A percentile compares a stretch with the other conserved stretches of the same genome.
Evolutionary conservation across 2,888 invertebrate species (phyloP).

Genomic region (Keiferia lycopersicella): DNA sequence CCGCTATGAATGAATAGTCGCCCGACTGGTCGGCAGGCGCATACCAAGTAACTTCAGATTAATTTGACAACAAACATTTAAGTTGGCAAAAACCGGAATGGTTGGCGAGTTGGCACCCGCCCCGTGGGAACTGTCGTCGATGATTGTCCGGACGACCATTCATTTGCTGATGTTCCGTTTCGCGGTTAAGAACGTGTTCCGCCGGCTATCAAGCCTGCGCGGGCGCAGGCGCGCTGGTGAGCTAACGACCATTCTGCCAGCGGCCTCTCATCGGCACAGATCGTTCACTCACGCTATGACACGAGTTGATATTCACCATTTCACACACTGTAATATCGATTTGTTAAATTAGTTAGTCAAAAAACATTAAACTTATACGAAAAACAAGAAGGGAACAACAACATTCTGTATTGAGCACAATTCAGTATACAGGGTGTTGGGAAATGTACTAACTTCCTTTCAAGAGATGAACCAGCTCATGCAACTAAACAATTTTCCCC

Average conservation of each 20-base stretch:
- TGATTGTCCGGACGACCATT: constrained; percentile 46
- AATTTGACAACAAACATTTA: constrained; percentile 80
- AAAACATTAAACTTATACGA: too few species aligned
- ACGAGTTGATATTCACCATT: constrained; percentile 2
- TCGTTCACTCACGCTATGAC: constrained; percentile 12
- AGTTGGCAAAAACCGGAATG: constrained; percentile 77
- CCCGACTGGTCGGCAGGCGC: constrained; percentile 69
- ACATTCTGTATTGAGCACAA: too few species aligned
- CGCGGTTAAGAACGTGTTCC: constrained; percentile 24
- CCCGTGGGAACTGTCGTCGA: constrained; percentile 70
- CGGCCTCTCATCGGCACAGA: constrained; percentile 10
- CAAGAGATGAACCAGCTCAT: too few species aligned
- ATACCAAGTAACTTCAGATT: constrained; percentile 76
- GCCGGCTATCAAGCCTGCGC: neutral
- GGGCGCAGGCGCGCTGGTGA: constrained; percentile 12
- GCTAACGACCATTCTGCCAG: constrained; percentile 20
- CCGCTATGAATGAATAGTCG: constrained; percentile 79
- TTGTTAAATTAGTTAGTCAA: too few species aligned
- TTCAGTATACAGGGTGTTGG: too few species aligned
- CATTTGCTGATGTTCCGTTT: constrained; percentile 32
- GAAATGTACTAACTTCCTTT: too few species aligned
- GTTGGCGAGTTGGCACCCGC: constrained; percentile 63
- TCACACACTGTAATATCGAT: neutral
- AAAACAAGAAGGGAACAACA: too few species aligned
- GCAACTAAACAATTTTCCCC: too few species aligned